phyloP scores from a whole-genome alignment of 2,888 invertebrate species.

The Athetis lepigone region DNA sequence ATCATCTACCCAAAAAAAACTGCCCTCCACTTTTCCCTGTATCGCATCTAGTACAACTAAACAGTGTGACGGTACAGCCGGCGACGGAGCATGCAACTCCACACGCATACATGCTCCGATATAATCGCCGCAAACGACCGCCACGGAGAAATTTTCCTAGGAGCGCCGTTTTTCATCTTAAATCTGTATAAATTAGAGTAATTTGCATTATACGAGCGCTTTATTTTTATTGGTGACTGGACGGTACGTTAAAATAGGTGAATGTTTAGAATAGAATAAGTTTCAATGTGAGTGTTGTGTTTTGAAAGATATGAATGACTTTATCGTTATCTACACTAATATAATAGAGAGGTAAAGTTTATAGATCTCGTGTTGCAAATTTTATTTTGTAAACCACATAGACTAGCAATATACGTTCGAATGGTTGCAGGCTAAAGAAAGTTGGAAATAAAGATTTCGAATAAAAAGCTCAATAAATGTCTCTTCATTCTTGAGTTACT shows the following conservation, averaged over 20 bases:
- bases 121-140: conserved; percentile 82
- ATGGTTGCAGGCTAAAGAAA: too few species aligned
- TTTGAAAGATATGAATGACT: too few species aligned
- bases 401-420: too few species aligned
- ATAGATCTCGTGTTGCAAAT: too few species aligned
- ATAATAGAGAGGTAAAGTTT: too few species aligned
- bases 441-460: too few species aligned
- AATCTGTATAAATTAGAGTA: conserved; percentile 77
- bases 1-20: neutral
- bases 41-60: conserved; percentile 53
- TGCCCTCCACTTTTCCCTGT: conserved; percentile 1
- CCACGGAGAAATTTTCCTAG: conserved; percentile 78
- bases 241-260: conserved; percentile 10
- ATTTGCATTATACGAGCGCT: conserved; percentile 71
- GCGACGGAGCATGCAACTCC: conserved; percentile 72
- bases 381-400: too few species aligned
- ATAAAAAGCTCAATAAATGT: too few species aligned
- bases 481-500: too few species aligned
- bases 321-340: too few species aligned
- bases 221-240: conserved; percentile 52
- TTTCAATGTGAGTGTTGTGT: too few species aligned
- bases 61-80: conserved; percentile 62
- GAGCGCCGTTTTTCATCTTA: conserved; percentile 78
- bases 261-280: neutral
- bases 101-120: conserved; percentile 81